Evolutionary conservation across 2,797 vertebrate genomes (phyloP).

Genomic region (Eulemur mongoz): DNA sequence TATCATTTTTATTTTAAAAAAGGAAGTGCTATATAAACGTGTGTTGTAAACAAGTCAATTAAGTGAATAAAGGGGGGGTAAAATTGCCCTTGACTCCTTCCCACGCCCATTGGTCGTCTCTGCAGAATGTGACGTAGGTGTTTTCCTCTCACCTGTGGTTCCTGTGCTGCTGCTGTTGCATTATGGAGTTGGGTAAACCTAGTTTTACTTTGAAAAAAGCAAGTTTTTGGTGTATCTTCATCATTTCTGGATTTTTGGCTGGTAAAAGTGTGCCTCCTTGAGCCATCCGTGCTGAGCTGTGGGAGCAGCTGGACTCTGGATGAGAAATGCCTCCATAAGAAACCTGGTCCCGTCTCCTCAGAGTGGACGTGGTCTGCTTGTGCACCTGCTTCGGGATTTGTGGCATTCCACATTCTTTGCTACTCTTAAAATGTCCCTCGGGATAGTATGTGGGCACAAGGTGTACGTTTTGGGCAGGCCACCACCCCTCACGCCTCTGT

Average conservation of each 20-base stretch:
- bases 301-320: neutral
- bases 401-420: neutral
- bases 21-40: neutral
- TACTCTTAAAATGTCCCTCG: neutral
- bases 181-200: fast-evolving
- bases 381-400: neutral
- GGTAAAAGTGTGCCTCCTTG: neutral
- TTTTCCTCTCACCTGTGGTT: fast-evolving
- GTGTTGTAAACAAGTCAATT: neutral
- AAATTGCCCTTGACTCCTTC: neutral
- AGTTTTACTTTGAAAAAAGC: neutral
- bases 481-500: neutral
- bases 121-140: fast-evolving
- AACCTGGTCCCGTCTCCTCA: neutral
- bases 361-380: fast-evolving
- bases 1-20: neutral
- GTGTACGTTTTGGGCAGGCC: neutral
- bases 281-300: neutral
- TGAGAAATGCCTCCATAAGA: neutral
- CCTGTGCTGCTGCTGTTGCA: fast-evolving
- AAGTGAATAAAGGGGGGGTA: neutral
- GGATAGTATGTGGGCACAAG: neutral
- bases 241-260: neutral
- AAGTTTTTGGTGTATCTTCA: neutral
- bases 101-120: fast-evolving